Conservation (phyloP, 1,140 invertebrate genomes). For the Drosophila serrata region DNA sequence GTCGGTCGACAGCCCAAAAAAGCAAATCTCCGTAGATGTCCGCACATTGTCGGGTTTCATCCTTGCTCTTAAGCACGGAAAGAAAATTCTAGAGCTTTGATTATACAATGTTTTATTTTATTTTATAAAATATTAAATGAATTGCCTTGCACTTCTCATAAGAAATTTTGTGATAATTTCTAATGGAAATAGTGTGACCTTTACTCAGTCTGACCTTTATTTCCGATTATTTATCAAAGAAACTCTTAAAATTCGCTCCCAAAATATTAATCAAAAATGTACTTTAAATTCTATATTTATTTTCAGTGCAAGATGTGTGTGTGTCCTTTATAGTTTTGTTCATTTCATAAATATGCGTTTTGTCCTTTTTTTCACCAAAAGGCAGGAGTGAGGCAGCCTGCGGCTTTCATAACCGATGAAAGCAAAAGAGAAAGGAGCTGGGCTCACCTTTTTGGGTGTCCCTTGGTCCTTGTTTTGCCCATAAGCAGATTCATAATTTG, state of each 20-base stretch:
- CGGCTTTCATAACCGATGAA: conserved; percentile 67
- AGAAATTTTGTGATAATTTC: too few relatives aligned
- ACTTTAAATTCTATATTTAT: not conserved
- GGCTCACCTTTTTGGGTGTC: conserved; percentile 73
- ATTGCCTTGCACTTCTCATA: not conserved
- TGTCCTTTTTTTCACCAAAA: conserved; percentile 66
- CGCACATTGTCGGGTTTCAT: conserved; percentile 64
- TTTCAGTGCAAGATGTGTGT: conserved; percentile 12
- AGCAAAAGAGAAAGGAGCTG: conserved; percentile 41
- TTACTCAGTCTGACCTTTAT: too few relatives aligned
- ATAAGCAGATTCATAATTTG: conserved; percentile 84
- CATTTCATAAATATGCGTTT: conserved; percentile 83
- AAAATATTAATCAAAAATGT: not conserved
- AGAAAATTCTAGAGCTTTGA: not conserved
- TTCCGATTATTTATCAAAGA: not conserved
- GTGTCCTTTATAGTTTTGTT: conserved; percentile 78
- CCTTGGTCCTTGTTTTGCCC: conserved; percentile 55
- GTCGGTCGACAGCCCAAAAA: conserved; percentile 54
- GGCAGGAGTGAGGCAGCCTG: conserved; percentile 54
- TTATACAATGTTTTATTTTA: too few relatives aligned
- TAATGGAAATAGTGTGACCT: too few relatives aligned
- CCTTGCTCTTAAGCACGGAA: not conserved
- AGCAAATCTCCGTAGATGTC: conserved; percentile 73
- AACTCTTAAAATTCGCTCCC: not conserved
- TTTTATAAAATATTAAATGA: too few relatives aligned